Base-by-base conservation (phyloP, 2,797 vertebrate genomes). In the Anguilla obscura region DNA sequence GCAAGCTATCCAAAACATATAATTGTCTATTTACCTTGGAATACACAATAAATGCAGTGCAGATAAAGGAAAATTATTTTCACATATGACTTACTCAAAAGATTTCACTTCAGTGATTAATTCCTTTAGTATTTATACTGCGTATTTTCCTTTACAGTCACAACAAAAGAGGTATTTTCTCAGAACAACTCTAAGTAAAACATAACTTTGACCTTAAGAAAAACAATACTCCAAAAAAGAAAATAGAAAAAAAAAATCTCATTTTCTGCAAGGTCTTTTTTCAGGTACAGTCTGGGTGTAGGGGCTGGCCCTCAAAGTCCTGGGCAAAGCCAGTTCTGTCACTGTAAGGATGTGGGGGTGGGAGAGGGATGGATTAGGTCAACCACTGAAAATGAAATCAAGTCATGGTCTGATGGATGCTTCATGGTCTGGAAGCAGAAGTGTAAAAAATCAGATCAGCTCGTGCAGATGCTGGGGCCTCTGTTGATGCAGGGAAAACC, bases 401-500 rank as follows among this genome's bases (percentile, higher is more conserved):
- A 63, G 91, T 87, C 89, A 87, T 45, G 71, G 85, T 88, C 87
- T 90, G 90, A 90, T 88, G 82, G 87, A 91, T 91, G 91, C 82
- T 87, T 85, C 86, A 74, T 71, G 84, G 88, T 87, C 87, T 86
- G 58, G 60, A 87, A 85, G 88, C 85, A 84, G 74, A 89, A 30
- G 60, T 58, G 87, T 90, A 71, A 91, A 86, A 54, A 88, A 56
- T 45, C 33, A 40, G 87, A 90, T 88, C 85, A 76, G 85, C 33
- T 66, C 27, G 86, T 52, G 69, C 14, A 80, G 48, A 82, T 85
- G 16, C 54, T n/a, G 84, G 76, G 84, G 85, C 60, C n/a, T 27
- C 45, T 21, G 76, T 74, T 74, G 74, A 48, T 50, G 63, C 16
- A 30, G 45, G 40, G 63, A 52, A 80, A 86, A 71, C 27, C 52